Conservation (phyloP, 2,113 vertebrate species). For the Papio anubis region DNA sequence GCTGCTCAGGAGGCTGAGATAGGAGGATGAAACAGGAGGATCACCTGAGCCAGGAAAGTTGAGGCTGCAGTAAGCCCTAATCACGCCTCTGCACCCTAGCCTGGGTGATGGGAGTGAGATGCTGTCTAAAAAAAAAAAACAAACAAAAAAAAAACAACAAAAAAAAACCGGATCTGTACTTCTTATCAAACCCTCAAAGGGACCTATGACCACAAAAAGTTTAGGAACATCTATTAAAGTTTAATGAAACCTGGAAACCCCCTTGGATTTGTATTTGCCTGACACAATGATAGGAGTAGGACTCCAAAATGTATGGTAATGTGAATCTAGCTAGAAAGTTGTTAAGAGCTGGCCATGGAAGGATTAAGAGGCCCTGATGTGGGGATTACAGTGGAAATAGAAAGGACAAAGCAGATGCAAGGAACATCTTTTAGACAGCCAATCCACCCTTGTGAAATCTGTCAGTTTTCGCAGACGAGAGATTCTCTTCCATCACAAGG, state of each 20-base stretch:
- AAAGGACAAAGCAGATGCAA: neutral
- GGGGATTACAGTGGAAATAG: neutral
- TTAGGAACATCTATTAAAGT: neutral
- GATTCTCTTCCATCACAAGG: neutral
- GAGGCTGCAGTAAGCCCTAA: too few species aligned
- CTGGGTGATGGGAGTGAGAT: too few species aligned
- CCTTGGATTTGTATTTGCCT: neutral
- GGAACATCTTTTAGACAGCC: neutral
- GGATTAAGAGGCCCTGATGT: neutral
- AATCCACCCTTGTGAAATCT: accelerated
- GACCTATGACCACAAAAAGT: neutral
- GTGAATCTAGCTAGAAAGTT: neutral
- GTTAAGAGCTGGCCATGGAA: neutral
- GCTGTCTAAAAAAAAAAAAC: too few species aligned
- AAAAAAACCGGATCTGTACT: neutral
- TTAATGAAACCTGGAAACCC: neutral
- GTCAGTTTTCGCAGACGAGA: neutral
- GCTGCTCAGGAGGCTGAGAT: too few species aligned
- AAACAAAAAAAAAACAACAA: too few species aligned
- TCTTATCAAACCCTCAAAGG: neutral
- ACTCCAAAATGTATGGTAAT: neutral
- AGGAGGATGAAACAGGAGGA: too few species aligned
- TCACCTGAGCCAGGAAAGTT: too few species aligned
- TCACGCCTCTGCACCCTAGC: too few species aligned
- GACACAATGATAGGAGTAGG: neutral